These are phyloP conservation scores for Ameiurus melas DNA, from an alignment of 2,113 vertebrate genomes.

Conservation along the genomic window DNA sequence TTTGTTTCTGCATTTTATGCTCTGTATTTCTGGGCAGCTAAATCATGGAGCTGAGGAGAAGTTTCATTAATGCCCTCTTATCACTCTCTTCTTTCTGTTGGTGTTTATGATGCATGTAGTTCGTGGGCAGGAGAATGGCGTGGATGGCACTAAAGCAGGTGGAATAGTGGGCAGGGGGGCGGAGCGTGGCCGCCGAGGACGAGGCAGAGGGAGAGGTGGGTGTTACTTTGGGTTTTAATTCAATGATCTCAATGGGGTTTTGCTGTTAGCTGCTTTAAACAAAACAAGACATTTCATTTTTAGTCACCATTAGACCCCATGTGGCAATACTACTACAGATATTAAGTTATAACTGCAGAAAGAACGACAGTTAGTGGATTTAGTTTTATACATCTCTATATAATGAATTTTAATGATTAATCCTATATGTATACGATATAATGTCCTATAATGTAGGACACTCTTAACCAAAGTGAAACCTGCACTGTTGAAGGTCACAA, in stretches of 20 bases:
- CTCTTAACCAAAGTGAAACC: no score
- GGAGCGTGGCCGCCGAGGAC: constrained; percentile 88
- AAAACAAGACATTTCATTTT: no score
- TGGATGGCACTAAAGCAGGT: constrained; percentile 84
- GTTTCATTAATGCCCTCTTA: not conserved
- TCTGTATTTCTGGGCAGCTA: not conserved
- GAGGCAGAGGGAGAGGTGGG: constrained; percentile 93
- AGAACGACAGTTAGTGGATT: no score
- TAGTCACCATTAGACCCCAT: no score
- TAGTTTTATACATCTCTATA: no score
- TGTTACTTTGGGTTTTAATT: not conserved
- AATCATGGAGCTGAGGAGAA: not conserved
- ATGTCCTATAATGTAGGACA: no score
- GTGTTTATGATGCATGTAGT: constrained; percentile 65
- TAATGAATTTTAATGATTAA: no score
- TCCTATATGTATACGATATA: no score
- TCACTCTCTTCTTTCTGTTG: not conserved
- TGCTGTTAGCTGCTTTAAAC: no score
- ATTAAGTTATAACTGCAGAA: no score
- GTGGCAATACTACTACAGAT: no score
- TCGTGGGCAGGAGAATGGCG: constrained; percentile 93
- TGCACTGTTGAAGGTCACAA: not conserved
- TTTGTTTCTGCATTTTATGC: not conserved
- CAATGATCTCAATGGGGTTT: not conserved
- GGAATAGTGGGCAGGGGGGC: constrained; percentile 85